Evolutionary conservation across 2,113 vertebrate genomes (phyloP), one percentile per base, ranked within the genome.

Genomic region (Protomyctophum bolini): DNA sequence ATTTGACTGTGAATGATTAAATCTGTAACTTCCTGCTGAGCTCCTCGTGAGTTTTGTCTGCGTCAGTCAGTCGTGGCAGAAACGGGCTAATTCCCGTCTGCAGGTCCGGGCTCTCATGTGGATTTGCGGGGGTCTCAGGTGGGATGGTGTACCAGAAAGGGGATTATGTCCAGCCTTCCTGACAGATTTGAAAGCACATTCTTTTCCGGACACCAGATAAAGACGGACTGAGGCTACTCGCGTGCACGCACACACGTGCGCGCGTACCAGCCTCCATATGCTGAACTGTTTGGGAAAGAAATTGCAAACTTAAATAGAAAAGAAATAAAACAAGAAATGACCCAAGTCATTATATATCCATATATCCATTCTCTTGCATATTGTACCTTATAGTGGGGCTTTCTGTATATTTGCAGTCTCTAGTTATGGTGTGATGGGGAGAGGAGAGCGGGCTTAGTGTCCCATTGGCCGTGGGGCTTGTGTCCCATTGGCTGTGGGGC

Each of bases 91-190:
- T 85, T 87, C 83, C 79, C 79, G 33, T 41, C 33, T 41, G 33
- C 5, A 41, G 33, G 33, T n/a, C 33, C 3, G 33, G 33, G 33
- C 33, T 41, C 33, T 41, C 33, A 41, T 41, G 33, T 41, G 33
- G 33, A 82, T 81, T 86, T 68, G 73, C 68, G 72, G 76, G 73
- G 48, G 67, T 73, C 83, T 86, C 86, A 85, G 86, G 84, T 82
- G 82, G 33, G 82, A 84, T 61, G 80, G 82, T 74, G 72, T 77
- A 82, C 80, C 73, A 86, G 83, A 41, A 41, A 81, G 57, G 63
- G 84, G 90, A 91, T 92, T 90, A 91, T 70, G 58, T 68, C 69
- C 68, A 64, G 85, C 82, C 81, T 83, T 89, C 78, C 81, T 73
- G 74, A 70, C 74, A 86, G 81, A 85, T 87, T 86, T 79, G 75